Evolutionary conservation across 1,140 invertebrate genomes (phyloP), one percentile per base, ranked within the genome.

Genomic region (Phenacoccus solenopsis): DNA sequence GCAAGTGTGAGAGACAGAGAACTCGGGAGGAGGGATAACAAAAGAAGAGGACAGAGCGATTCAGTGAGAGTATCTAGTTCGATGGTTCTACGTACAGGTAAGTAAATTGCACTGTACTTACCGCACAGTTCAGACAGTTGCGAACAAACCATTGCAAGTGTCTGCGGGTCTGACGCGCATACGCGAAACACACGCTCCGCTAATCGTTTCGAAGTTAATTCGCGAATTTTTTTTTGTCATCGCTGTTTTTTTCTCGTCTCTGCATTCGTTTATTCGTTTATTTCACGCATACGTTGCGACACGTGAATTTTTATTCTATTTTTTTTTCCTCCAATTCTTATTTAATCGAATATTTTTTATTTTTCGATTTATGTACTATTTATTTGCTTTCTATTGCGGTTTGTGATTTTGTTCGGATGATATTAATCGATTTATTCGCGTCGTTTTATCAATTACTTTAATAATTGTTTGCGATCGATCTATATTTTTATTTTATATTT

Each of bases 101-200:
- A 64, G 59, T 64, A 64, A 64, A 64, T 64, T 64, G 59, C 25
- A 64, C 59, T 64, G 59, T 64, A 64, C 59, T 64, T 64, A 59
- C 7, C 21, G 13, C 25, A 24, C 59, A 10, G 59, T 25, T 4
- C 59, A 27, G 25, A 64, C 59, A 64, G 59, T 64, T 64, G 59
- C 59, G 59, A 64, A 16, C 59, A 64, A 64, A 64, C 59, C 59
- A 27, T 64, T 64, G 22, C 21, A 24, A 64, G 59, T 27, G 59
- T 64, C 21, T 16, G 59, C 21, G 12, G 25, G 59, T 64, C 59
- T 64, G 38, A 49, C 38, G 38, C 38, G 38, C 38, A 49, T 49
- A 9, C 59, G 22, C 59, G 59, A 64, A 64, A 64, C 12, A 16
- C 13, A 32, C 30, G 5, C 13, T n/a, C n/a, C n/a, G n/a, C n/a